These are phyloP conservation scores for Chromobotia macracanthus DNA, from an alignment of 2,797 vertebrate genomes.

Conservation along the genomic window DNA sequence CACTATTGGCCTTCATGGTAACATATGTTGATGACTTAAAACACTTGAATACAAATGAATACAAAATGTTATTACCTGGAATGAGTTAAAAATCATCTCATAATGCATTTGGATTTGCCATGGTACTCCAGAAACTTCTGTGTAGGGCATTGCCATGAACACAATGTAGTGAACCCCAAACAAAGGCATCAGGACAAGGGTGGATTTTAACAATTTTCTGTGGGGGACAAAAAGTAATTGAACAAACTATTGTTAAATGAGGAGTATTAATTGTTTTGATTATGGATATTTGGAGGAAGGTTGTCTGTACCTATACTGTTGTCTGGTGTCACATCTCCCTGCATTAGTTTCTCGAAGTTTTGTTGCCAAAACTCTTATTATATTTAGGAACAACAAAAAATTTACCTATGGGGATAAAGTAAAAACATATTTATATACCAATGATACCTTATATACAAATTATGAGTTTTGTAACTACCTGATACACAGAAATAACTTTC, in stretches of 20 bases:
- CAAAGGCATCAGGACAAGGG: constrained; percentile 94
- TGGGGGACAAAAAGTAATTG: not conserved
- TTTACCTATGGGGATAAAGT: constrained; percentile 82
- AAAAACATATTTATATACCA: too few species aligned
- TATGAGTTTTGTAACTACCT: not conserved
- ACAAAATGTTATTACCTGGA: constrained; percentile 82
- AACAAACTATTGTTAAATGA: not conserved
- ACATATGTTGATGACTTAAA: not conserved
- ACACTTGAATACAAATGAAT: not conserved
- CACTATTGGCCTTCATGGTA: not conserved
- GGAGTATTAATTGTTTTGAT: not conserved
- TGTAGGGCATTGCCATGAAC: constrained; percentile 96
- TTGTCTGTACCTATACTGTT: constrained; percentile 90
- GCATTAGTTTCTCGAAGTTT: constrained; percentile 97
- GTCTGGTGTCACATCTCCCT: constrained; percentile 91
- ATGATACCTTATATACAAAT: too few species aligned
- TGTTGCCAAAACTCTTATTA: constrained; percentile 94
- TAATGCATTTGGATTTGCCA: constrained; percentile 99
- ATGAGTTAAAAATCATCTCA: constrained; percentile 98
- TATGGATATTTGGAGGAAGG: not conserved
- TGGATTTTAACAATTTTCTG: constrained; percentile 97
- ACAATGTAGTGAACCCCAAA: constrained; percentile 98
- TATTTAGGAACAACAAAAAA: constrained; percentile 97
- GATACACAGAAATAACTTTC: too few species aligned
- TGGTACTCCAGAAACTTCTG: constrained; percentile 89